These are phyloP conservation scores for Pterocles burchelli DNA, from an alignment of 2,113 vertebrate genomes.

Conservation along the genomic window DNA sequence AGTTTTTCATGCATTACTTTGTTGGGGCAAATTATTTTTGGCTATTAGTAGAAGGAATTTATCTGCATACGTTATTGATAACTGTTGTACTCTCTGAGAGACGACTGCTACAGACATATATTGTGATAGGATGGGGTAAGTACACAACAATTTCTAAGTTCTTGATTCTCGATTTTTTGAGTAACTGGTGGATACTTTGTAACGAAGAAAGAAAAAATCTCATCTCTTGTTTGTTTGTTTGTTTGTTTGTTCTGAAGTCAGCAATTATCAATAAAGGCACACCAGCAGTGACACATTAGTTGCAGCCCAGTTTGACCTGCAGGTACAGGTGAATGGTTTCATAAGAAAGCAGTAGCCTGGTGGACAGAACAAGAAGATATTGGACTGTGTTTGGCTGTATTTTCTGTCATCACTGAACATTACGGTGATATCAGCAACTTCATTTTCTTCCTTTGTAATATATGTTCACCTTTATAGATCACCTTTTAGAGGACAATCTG, in stretches of 20 bases:
- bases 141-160: neutral
- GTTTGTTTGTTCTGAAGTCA: neutral
- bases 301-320: neutral
- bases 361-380: neutral
- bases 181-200: neutral
- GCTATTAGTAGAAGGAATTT: conserved; percentile 94
- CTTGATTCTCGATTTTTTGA: neutral
- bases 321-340: neutral
- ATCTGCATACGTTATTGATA: conserved; percentile 87
- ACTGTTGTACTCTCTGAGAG: conserved; percentile 85
- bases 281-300: neutral
- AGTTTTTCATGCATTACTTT: conserved; percentile 91
- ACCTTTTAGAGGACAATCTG: neutral
- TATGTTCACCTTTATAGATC: neutral
- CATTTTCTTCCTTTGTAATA: neutral
- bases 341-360: neutral
- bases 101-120: conserved; percentile 84
- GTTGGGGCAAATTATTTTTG: conserved; percentile 91
- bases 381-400: neutral
- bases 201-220: neutral
- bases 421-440: neutral
- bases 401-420: neutral
- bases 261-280: neutral
- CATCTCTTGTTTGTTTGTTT: neutral
- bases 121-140: conserved; percentile 94